Percentiles rank a stretch among this genome's conserved stretches.
phyloP scores from a whole-genome alignment of 2,888 invertebrate species.

The Amphipyra tragopoginis region DNA sequence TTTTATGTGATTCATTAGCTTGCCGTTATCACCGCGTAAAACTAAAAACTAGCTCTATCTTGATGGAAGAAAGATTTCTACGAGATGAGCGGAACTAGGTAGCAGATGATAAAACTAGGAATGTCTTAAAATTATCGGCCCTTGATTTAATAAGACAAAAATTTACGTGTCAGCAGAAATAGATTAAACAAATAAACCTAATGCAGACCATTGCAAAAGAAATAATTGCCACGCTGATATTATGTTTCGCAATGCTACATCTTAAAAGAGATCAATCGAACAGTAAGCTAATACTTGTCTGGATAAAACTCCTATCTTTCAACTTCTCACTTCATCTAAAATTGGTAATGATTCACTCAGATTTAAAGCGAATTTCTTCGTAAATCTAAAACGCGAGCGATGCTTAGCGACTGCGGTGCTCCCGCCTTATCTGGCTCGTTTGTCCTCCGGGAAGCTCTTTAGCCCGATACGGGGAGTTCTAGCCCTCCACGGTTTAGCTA shows the following conservation, averaged over 20 bases:
- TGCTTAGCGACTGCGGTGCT: slow-evolving; percentile 63
- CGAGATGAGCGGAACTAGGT: too few species aligned
- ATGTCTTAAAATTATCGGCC: too few species aligned
- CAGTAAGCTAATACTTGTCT: not conserved
- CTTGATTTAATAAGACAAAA: too few species aligned
- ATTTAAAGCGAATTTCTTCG: slow-evolving; percentile 43
- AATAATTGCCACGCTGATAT: too few species aligned
- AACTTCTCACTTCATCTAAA: slow-evolving; percentile 11
- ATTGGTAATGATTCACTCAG: slow-evolving; percentile 24
- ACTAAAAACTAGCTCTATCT: too few species aligned
- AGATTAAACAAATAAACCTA: too few species aligned
- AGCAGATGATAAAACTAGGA: too few species aligned
- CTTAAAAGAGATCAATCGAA: not conserved
- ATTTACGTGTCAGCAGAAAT: too few species aligned
- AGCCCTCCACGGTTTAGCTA: slow-evolving; percentile 59
- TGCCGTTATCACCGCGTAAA: too few species aligned
- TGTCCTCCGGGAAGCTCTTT: slow-evolving; percentile 83
- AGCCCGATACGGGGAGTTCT: slow-evolving; percentile 71
- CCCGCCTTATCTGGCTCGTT: slow-evolving; percentile 82
- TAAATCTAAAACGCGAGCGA: slow-evolving; percentile 44
- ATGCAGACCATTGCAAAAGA: too few species aligned
- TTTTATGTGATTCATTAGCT: too few species aligned
- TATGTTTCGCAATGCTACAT: not conserved
- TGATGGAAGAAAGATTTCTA: too few species aligned
- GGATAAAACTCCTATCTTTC: not conserved